These are phyloP conservation scores for Rhinopomastus cyanomelas DNA, from an alignment of 2,113 vertebrate species.

Conservation along the genomic window DNA sequence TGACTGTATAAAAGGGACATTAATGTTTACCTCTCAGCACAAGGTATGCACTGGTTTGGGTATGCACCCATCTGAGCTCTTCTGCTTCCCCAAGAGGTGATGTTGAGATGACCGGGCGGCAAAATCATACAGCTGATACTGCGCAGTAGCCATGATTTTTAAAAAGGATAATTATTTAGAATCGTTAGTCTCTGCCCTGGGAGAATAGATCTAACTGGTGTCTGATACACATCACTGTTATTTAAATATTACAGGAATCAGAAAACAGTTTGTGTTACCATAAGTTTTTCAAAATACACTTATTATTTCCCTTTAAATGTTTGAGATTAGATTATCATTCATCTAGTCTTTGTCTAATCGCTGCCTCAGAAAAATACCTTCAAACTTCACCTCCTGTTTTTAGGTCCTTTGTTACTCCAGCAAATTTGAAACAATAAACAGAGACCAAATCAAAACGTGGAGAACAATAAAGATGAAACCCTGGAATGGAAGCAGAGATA, in stretches of 20 bases:
- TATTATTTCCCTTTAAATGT: neutral
- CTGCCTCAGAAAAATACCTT: neutral
- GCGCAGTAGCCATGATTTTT: too few relatives aligned
- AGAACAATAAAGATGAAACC: neutral
- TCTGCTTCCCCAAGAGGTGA: neutral
- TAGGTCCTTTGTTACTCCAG: neutral
- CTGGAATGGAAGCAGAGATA: neutral
- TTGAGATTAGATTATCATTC: neutral
- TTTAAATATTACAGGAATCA: slow-evolving; percentile 26
- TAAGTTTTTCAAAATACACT: slow-evolving; percentile 5
- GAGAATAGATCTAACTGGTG: slow-evolving; percentile 4
- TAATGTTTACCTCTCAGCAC: neutral
- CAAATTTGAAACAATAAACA: slow-evolving; percentile 23
- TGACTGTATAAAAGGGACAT: neutral
- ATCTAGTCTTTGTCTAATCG: neutral
- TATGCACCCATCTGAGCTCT: neutral
- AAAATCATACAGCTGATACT: neutral
- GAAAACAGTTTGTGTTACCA: neutral
- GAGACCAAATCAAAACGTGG: neutral
- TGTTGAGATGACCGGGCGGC: neutral
- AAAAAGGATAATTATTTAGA: slow-evolving; percentile 40
- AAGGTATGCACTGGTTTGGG: neutral
- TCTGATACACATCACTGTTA: neutral
- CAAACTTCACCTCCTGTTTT: neutral
- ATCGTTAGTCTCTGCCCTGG: neutral